Percentiles rank a stretch among this genome's conserved stretches.
These are phyloP conservation scores for Brachirus orientalis DNA, from an alignment of 2,113 vertebrate species.

Conservation along the genomic window DNA sequence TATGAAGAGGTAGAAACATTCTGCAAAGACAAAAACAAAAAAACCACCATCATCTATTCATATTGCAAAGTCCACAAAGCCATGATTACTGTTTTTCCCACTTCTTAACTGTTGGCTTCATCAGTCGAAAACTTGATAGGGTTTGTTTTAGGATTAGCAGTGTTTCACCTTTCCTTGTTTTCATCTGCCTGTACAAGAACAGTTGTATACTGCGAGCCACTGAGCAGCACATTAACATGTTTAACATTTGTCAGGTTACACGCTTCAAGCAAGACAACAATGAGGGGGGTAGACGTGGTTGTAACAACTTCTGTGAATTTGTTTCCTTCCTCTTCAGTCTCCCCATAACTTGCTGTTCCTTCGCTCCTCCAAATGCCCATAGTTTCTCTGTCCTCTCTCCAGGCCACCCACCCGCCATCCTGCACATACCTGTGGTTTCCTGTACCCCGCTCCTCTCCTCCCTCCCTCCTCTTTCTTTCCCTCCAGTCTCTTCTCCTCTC, in stretches of 20 bases:
- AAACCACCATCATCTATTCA: no score
- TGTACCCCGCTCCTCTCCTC: conserved; percentile 53
- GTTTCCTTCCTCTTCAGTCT: conserved; percentile 29
- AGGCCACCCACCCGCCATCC: conserved; percentile 75
- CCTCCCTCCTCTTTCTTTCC: conserved; percentile 39
- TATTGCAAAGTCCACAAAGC: neutral
- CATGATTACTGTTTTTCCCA: conserved; percentile 57
- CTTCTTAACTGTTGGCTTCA: conserved; percentile 28
- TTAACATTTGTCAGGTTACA: conserved; percentile 18
- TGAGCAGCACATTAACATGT: no score
- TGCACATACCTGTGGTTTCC: conserved; percentile 85
- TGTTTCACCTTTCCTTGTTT: conserved; percentile 57
- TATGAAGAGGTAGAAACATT: neutral
- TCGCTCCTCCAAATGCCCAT: conserved; percentile 45
- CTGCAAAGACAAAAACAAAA: neutral
- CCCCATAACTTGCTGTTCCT: conserved; percentile 18
- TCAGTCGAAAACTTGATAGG: conserved; percentile 34
- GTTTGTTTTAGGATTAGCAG: conserved; percentile 60
- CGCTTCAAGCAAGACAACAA: no score
- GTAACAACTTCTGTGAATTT: neutral
- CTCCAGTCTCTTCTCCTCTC: conserved; percentile 18
- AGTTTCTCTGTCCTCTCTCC: conserved; percentile 58
- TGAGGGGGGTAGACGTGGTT: conserved; percentile 15
- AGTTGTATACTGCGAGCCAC: conserved; percentile 29
- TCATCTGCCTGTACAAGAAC: conserved; percentile 61